Evolutionary conservation across 2,888 invertebrate genomes (phyloP), one percentile per base, ranked within the genome.

Genomic region (Schizaphis graminum): DNA sequence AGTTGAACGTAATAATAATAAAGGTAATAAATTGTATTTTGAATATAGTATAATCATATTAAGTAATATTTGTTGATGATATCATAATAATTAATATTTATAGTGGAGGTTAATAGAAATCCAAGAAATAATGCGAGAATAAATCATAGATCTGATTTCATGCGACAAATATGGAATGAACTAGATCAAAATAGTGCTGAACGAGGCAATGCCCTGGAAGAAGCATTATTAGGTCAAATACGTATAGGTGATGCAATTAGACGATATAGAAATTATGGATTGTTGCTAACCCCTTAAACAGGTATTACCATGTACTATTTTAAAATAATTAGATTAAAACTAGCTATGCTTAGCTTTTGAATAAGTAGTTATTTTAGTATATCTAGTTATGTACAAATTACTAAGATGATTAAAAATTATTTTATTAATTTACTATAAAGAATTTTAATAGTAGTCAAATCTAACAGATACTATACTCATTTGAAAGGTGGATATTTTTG

Each of bases 201-300:
- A n/a, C 87, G 91, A 91, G 91, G 91, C 91, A 67, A 87, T 61
- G 90, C 94, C 5, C 35, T 93, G 8, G 93, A 93, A 57, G 93
- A 94, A 61, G 49, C 93, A 13, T 35, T 94, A 41, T 94, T 94
- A 67, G 86, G 91, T 94, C 91, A 91, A 28, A 87, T 94, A 49
- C 94, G 87, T n/a, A 77, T 94, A 86, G 94, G 91, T n/a, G n/a
- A n/a, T n/a, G n/a, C 91, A 41, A 41, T 91, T 86, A 91, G 91
- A 85, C 91, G 91, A 91, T 67, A 90, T 53, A 61, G 90, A 94
- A n/a, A 67, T 86, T 67, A 90, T 86, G 61, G 93, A 44, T 90
- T 86, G 26, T 91, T 35, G 94, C 91, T 44, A 91, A 49, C 86
- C 87, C 53, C 53, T 8, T 86, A 28, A 91, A 94, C 26, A 94